Base-by-base conservation (phyloP, 2,888 invertebrate species). In the Caenorhabditis sinica region DNA sequence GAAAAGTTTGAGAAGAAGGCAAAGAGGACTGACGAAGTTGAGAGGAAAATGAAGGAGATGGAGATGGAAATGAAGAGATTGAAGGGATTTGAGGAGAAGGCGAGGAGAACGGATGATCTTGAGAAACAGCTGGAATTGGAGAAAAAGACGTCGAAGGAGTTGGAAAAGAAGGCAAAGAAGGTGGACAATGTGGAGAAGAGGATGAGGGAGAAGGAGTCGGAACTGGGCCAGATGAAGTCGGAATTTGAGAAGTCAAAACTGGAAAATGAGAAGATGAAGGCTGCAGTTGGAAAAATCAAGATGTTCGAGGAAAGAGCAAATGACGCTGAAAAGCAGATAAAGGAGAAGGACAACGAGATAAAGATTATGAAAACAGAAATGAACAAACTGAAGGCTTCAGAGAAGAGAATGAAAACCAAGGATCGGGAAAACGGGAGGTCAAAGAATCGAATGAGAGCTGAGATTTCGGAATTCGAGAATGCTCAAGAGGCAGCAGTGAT, bases 1-100 rank as follows among this genome's bases (percentile, higher is more conserved):
- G 58, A 66, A 20, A 43, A 53, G 20, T 43, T 28, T 23, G 66
- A 68, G 33, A 76, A 66, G 28, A 76, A 58, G 25, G 20, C 66
- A 45, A 33, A n/a, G 20, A 49, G 20, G 49, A 8, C 49, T 5
- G 49, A 20, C 8, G 49, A 49, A 0, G n/a, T 49, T 9, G 49
- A 49, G 49, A 20, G 33, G 65, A 66, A 66, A 45, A 11, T 15
- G 43, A 25, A 40, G 8, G n/a, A 56, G 45, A 66, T 30, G n/a
- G 17, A 36, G 15, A 3, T 45, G 40, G 56, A 65, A 25, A 28
- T 20, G 49, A 49, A 49, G 20, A 20, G 20, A 11, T 49, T 49
- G 49, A 20, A 20, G 49, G 11, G 13, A 40, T 40, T 13, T 9
- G 40, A 40, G 40, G 20, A 49, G 49, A n/a, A 40, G 40, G 40